These are phyloP conservation scores for Reinhardtius hippoglossoides DNA, from an alignment of 2,113 vertebrate species.

Conservation along the genomic window DNA sequence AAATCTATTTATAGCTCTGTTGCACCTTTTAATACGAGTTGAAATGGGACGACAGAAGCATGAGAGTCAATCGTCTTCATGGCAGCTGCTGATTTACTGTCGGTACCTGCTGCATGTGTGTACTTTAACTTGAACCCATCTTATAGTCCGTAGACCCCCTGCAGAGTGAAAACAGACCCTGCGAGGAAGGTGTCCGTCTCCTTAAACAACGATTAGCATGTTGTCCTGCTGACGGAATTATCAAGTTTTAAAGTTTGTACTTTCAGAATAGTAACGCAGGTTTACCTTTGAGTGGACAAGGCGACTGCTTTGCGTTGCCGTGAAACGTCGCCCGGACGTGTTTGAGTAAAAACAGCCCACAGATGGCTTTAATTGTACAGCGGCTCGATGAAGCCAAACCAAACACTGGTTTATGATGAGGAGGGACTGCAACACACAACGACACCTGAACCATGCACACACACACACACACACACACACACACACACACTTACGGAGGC, in stretches of 20 bases:
- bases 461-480: constrained; percentile 28
- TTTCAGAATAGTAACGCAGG: too few relatives aligned
- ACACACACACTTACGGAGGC: constrained; percentile 20
- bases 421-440: constrained; percentile 19
- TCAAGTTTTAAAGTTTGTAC: too few relatives aligned
- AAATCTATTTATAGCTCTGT: too few relatives aligned
- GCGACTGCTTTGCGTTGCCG: constrained; percentile 21
- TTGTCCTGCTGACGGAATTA: not conserved
- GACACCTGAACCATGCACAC: constrained; percentile 4
- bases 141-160: constrained; percentile 4
- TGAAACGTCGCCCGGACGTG: constrained; percentile 15
- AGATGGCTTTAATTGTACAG: constrained; percentile 72
- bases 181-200: constrained; percentile 12
- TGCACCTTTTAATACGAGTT: too few relatives aligned
- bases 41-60: too few relatives aligned
- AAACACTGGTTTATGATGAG: constrained; percentile 72
- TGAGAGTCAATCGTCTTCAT: not conserved
- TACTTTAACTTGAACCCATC: not conserved
- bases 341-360: constrained; percentile 27
- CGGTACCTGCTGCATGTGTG: constrained; percentile 8
- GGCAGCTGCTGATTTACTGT: not conserved
- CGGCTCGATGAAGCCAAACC: constrained; percentile 58
- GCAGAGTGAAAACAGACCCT: constrained; percentile 3
- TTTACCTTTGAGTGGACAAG: constrained; percentile 3
- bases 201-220: not conserved